phyloP scores from a whole-genome alignment of 2,113 vertebrate species.

The Crocuta crocuta region DNA sequence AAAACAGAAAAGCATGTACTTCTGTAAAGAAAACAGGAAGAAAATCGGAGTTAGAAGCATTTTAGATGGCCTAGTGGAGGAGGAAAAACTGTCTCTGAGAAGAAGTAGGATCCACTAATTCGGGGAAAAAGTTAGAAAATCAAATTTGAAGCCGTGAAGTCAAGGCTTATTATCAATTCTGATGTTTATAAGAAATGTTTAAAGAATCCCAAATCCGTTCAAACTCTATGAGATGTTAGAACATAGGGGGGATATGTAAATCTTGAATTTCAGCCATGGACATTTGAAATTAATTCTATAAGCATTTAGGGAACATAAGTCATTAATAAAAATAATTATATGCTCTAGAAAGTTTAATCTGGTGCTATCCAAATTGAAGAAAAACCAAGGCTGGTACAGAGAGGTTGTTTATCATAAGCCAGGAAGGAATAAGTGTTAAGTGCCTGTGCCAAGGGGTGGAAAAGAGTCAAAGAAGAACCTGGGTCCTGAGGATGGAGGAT shows the following conservation, averaged over 20 bases:
- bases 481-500: neutral
- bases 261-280: neutral
- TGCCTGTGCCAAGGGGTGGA: neutral
- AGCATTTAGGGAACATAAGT: neutral
- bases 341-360: neutral
- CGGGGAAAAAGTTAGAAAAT: neutral
- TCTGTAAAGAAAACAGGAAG: neutral
- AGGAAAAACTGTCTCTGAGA: neutral
- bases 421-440: neutral
- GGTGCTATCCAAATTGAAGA: neutral
- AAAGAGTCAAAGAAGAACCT: neutral
- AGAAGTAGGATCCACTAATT: neutral
- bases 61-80: neutral
- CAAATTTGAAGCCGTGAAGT: neutral
- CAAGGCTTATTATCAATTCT: neutral
- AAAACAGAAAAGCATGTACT: neutral
- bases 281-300: neutral
- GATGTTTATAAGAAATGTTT: neutral
- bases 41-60: neutral
- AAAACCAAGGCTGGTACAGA: neutral
- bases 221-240: constrained; percentile 21
- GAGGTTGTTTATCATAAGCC: neutral
- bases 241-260: neutral
- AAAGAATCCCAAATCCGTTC: neutral
- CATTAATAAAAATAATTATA: neutral